Evolutionary conservation across 2,797 vertebrate genomes (phyloP).

Genomic region (Fundulus diaphanus): DNA sequence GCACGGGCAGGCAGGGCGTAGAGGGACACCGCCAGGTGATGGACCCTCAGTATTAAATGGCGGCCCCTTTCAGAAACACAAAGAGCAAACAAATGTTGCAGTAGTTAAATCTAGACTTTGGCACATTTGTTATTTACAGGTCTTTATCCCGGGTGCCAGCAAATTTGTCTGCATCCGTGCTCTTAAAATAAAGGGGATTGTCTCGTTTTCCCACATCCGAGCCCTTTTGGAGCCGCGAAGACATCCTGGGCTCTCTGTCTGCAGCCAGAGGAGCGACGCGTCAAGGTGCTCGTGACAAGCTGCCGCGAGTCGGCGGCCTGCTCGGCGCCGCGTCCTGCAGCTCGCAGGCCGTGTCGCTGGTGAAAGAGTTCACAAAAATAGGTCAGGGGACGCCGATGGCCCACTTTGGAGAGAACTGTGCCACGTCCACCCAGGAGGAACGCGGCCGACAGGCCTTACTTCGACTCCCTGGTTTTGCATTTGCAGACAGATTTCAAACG

Average conservation of each 20-base stretch:
- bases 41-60: neutral
- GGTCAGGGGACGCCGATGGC: slow-evolving; percentile 51
- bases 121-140: too few relatives aligned
- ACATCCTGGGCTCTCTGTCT: slow-evolving; percentile 38
- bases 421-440: slow-evolving; percentile 40
- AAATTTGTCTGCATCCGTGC: neutral
- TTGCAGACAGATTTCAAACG: slow-evolving; percentile 54
- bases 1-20: slow-evolving; percentile 16
- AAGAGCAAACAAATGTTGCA: too few relatives aligned
- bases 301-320: too few relatives aligned
- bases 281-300: slow-evolving; percentile 51
- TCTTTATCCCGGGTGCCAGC: neutral
- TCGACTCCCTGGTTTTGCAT: slow-evolving; percentile 50
- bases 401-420: slow-evolving; percentile 62
- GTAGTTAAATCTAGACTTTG: too few relatives aligned
- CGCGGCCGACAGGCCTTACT: slow-evolving; percentile 36
- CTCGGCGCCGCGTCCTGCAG: slow-evolving; percentile 7
- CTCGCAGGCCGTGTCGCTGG: slow-evolving; percentile 14
- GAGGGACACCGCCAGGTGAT: slow-evolving; percentile 10
- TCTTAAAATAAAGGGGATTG: neutral
- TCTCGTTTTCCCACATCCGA: neutral
- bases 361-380: slow-evolving; percentile 41
- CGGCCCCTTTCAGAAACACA: too few relatives aligned
- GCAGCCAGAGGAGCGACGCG: slow-evolving; percentile 37
- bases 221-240: slow-evolving; percentile 15